Evolutionary conservation across 2,113 vertebrate species (phyloP), one percentile per base, ranked within the genome.

Genomic region (Panthera leo): DNA sequence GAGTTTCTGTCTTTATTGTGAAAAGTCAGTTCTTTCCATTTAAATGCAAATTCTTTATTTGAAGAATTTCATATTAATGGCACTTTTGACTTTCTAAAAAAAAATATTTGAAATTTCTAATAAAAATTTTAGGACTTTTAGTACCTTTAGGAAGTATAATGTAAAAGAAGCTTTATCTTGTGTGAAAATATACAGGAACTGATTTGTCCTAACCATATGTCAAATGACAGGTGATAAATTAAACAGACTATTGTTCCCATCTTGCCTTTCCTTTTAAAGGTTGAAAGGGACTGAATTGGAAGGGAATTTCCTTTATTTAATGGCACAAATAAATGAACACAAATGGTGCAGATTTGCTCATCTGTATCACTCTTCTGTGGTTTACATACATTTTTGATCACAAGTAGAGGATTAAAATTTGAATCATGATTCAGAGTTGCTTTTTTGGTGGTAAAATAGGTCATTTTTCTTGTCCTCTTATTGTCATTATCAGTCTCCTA

Each of bases 241-340:
- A 89, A 94, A 85, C 65, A 82, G 42, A 80, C 31, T 80, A 82
- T 90, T 95, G 36, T 90, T 94, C 45, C 67, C 45, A 89, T 45
- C 45, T 96, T 86, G 58, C 68, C 61, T 97, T 89, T 39, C 51
- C 14, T 95, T 76, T 91, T 71, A 18, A 39, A 92, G 95, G 73
- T 65, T 95, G 53, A 78, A 96, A 95, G 67, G 94, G 63, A 82
- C 45, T 89, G 51, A 18, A 83, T 78, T 85, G 29, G 63, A 96
- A 97, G n/a, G 31, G 51, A 78, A 76, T 94, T 95, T 95, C 78
- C 80, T 92, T 97, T 80, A 85, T 95, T 80, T 83, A 90, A 87
- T 67, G 53, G n/a, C 53, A 90, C 45, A 83, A 68, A 55, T 45
- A 45, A 45, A 45, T 9, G 45, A 45, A 45, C 45, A 45, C 45